Percentiles rank a stretch among this genome's conserved stretches.
These are phyloP conservation scores for Hymenopus coronatus DNA, from an alignment of 2,888 invertebrate species.

Conservation along the genomic window DNA sequence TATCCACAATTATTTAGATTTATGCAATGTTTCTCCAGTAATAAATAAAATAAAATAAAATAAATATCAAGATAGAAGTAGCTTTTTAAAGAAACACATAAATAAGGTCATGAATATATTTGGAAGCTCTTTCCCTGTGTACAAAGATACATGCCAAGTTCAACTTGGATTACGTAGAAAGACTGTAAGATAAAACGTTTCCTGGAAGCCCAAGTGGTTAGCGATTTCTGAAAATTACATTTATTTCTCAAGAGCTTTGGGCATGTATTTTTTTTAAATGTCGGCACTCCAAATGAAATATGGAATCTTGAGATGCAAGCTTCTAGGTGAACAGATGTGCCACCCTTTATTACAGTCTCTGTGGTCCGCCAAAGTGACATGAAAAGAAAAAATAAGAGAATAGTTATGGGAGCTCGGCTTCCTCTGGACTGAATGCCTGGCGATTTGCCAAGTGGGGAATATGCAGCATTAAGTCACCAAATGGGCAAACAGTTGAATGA, in stretches of 20 bases:
- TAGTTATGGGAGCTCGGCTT: background rate
- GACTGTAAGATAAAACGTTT: background rate
- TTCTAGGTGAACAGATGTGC: background rate
- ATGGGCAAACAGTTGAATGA: slow-evolving; percentile 3
- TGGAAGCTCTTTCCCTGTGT: background rate
- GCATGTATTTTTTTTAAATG: background rate
- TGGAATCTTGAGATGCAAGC: background rate
- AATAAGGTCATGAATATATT: too few relatives aligned
- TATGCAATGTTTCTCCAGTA: too few relatives aligned
- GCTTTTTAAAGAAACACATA: too few relatives aligned
- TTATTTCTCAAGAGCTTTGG: background rate
- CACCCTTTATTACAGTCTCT: background rate
- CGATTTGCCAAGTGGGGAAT: background rate
- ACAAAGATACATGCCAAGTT: background rate
- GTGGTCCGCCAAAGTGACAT: background rate
- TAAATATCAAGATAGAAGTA: too few relatives aligned
- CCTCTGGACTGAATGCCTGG: background rate
- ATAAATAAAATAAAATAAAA: too few relatives aligned
- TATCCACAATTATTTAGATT: too few relatives aligned
- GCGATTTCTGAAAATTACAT: background rate
- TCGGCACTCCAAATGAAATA: background rate
- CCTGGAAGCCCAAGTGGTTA: background rate
- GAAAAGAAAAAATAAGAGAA: background rate
- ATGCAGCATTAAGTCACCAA: background rate
- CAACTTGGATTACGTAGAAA: background rate